Base-by-base conservation (phyloP, 2,113 vertebrate genomes). In the Pluvianellus socialis region DNA sequence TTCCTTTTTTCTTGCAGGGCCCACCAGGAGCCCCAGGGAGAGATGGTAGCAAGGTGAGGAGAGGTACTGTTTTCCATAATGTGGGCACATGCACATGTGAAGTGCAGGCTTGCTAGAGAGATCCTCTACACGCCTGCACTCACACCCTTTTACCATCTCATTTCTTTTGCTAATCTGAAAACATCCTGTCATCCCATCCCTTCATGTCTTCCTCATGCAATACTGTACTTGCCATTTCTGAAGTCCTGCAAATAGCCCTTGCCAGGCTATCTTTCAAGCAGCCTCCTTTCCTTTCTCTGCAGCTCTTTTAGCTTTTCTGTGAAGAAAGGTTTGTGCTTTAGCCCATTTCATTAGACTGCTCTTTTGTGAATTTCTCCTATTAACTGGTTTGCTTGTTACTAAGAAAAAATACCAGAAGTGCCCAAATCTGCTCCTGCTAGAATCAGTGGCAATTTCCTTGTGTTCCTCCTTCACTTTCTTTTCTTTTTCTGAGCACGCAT, bases 11-110 rank as follows among this genome's bases (percentile, higher is more conserved):
- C 50, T 97, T 95, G 15, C 96, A 99, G 99, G 99, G 99, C 35
- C 97, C 98, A 33, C 98, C 98, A 8, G 99, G 99, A 32, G 99
- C 99, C 65, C 98, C 99, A 7, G 99, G 99, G 94, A 99, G 98
- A 97, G 98, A 99, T 20, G 99, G 99, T 33, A 96, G 98, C 85
- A 99, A 99, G 99, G 99, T 99, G 90, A 90, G 98, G 50, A 63
- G 14, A 50, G 73, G 40, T 84, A 50, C 61, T 74, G 52, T 55
- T 92, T 79, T 96, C 58, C 56, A 4, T 52, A 58, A 45, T 2
- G 4, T 27, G 50, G 49, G 65, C 44, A 52, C 24, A n/a, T 6
- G n/a, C 27, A 23, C 10, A 12, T 21, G 11, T 74, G 74, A 92
- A 86, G 18, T 61, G 10, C 52, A 52, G 19, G 21, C 35, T 84